Percentiles rank a stretch among this genome's conserved stretches.
phyloP scores from a whole-genome alignment of 2,797 vertebrate species.

The Uromys caudimaculatus region DNA sequence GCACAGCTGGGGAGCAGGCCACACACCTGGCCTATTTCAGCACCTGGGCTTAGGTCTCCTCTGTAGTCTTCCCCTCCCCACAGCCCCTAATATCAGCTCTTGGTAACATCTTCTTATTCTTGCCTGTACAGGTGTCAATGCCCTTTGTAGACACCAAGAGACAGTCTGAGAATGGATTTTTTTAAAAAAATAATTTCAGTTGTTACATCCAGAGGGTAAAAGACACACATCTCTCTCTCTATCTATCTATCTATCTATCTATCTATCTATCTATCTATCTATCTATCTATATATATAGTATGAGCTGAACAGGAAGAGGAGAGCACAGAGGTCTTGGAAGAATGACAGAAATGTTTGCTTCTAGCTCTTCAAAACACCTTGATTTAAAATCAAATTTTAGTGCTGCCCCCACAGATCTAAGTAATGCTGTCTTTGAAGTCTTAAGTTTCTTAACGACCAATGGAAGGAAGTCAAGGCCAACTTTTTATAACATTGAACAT shows the following conservation, averaged over 20 bases:
- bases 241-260: too few species aligned
- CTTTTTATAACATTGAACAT: background rate
- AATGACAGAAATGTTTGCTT: conserved; percentile 1
- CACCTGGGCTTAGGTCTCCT: too few species aligned
- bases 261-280: too few species aligned
- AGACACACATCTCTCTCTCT: background rate
- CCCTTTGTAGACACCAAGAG: background rate
- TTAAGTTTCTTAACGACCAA: background rate
- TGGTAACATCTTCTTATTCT: background rate
- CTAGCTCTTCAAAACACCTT: background rate
- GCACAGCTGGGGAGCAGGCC: background rate
- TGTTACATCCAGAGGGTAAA: background rate
- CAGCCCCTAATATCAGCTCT: background rate
- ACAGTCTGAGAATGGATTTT: background rate
- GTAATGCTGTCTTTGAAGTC: background rate
- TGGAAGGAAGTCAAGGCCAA: background rate
- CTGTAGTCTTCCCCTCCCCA: background rate
- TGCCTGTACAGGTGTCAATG: background rate
- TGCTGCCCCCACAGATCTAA: background rate
- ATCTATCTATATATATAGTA: background rate
- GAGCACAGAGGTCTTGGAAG: background rate
- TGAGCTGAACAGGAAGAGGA: background rate
- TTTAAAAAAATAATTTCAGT: conserved; percentile 15
- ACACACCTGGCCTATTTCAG: too few species aligned
- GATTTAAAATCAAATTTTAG: conserved; percentile 31